These are phyloP conservation scores for Poicephalus meyeri DNA, from an alignment of 2,113 vertebrate genomes.

Conservation along the genomic window DNA sequence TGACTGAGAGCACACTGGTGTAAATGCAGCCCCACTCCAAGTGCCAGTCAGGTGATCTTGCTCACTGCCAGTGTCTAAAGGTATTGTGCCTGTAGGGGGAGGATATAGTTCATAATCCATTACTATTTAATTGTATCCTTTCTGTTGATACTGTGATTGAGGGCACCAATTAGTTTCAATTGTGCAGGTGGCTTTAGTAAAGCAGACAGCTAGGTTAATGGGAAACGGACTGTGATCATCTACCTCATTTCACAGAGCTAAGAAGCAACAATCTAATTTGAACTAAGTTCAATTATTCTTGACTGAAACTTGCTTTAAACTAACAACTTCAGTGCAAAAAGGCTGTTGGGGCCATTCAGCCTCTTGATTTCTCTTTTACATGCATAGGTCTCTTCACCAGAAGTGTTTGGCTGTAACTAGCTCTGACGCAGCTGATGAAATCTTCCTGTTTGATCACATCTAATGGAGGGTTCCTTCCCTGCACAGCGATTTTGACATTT, in stretches of 20 bases:
- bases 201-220: conserved; percentile 50
- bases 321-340: not conserved
- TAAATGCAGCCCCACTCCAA: not conserved
- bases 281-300: conserved; percentile 54
- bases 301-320: conserved; percentile 43
- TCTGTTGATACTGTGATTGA: not conserved
- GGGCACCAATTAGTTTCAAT: conserved; percentile 52
- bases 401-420: not conserved
- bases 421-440: not conserved
- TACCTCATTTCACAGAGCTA: conserved; percentile 50
- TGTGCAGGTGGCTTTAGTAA: conserved; percentile 56
- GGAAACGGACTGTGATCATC: conserved; percentile 37
- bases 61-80: not conserved
- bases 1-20: not conserved
- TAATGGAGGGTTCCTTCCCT: not conserved
- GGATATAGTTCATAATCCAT: conserved; percentile 9
- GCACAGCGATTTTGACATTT: not conserved
- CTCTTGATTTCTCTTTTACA: not conserved
- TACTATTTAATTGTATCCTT: conserved; percentile 18
- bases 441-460: not conserved
- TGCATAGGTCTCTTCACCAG: not conserved
- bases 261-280: conserved; percentile 36
- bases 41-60: not conserved
- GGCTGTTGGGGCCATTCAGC: not conserved
- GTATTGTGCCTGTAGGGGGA: not conserved